These are phyloP conservation scores for Eurystomus glaucurus DNA, from an alignment of 2,797 vertebrate species.

Conservation along the genomic window DNA sequence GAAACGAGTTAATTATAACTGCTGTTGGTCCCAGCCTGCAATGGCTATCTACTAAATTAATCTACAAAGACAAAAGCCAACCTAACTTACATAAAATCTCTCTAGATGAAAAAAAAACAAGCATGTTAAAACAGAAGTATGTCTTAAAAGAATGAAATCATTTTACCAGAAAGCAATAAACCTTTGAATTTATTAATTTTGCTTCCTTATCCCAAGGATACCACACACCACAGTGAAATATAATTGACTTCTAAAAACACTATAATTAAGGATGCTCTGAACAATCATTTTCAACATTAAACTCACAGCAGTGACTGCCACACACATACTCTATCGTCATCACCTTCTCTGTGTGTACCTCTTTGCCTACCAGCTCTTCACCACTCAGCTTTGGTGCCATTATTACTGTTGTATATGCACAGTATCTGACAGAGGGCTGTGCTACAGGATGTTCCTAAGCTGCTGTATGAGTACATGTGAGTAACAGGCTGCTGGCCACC, in stretches of 20 bases:
- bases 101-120: background rate
- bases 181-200: background rate
- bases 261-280: background rate
- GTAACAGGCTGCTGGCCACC: background rate
- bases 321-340: background rate
- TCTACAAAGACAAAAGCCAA: background rate
- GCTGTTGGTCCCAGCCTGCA: background rate
- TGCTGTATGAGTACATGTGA: background rate
- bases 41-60: background rate
- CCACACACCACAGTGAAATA: background rate
- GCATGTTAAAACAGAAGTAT: background rate
- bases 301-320: background rate
- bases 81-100: background rate
- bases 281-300: background rate
- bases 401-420: rapidly evolving
- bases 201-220: background rate
- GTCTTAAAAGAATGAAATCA: background rate
- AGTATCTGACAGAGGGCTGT: background rate
- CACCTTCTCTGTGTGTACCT: background rate
- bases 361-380: background rate
- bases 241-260: background rate
- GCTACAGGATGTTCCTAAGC: background rate
- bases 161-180: background rate
- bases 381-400: background rate
- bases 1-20: background rate